Base-by-base conservation (phyloP, 1,140 invertebrate species). In the Heterodera carotae region DNA sequence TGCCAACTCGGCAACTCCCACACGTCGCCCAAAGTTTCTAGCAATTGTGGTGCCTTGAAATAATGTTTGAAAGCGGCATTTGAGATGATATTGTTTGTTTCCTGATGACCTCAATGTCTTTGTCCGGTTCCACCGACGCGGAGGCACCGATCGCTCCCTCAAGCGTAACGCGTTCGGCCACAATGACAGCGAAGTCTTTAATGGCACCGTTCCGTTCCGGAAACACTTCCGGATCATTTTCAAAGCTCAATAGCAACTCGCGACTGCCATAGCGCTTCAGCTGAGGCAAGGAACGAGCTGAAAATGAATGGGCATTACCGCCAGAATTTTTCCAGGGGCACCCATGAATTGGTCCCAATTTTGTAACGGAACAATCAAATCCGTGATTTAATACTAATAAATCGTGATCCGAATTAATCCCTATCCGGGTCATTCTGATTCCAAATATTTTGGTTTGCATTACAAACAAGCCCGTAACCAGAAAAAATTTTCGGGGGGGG, bases 131-230 rank as follows among this genome's bases (percentile, higher is more conserved):
- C 12, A 22, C 66, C 12, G 43, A 22, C 22, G 66, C 18, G 48
- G 12, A 12, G 48, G 12, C 48, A 56, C 12, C 48, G 5, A 22
- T 22, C 18, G 48, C 22, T 18, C 48, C 29, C 39, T 48, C 79
- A 48, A 80, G 70, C 69, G 79, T 68, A 7, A 72, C 48, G 43
- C 85, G 80, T 67, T 86, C 84, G 18, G 84, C 64, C 29, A 86
- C 85, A 75, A 86, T 87, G 27, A 86, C 75, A 18, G 85, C 85
- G 77, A 84, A 87, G 70, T 83, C 87, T 5, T 84, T 78, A 53
- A 85, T 76, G 22, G 76, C 81, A 33, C 85, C 85, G 56, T 86
- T 86, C 56, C 80, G 82, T 18, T 85, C 77, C 5, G 85, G 75
- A 76, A 87, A 85, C 27, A 82, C 76, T 27, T 69, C 69, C 15